Evolutionary conservation across 1,140 invertebrate species (phyloP), one percentile per base, ranked within the genome.

Genomic region (Chrysomallon squamiferum): DNA sequence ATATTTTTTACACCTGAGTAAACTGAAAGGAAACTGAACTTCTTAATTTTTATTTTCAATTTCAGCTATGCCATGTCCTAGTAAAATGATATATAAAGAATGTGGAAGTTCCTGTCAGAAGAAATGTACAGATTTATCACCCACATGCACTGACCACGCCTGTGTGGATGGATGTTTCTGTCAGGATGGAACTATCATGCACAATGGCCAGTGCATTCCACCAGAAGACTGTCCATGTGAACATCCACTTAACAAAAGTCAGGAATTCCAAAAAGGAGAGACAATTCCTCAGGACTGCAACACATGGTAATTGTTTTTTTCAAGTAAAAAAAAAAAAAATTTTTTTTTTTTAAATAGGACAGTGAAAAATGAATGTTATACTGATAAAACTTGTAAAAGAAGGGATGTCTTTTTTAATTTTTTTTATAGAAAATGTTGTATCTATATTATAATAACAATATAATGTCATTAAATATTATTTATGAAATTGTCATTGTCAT

Each of bases 161-260:
- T 95, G 94, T 76, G 90, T 92, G 32, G 93, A 95, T 78, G 94
- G 94, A 6, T 96, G 94, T 79, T 94, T 92, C 84, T 96, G 94
- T 85, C 79, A 76, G 6, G 71, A 73, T 41, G 75, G 75, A 9
- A 75, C 73, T 56, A 73, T 79, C 6, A 83, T 92, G 7, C 90
- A 94, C 61, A 68, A 76, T 6, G 80, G 76, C n/a, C 62, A 66
- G 20, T 86, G 85, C 59, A 68, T 85, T 13, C 32, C 50, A 15
- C 18, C 63, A 3, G 69, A 77, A 6, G 65, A 79, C 29, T 86
- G 85, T 65, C 84, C 84, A 0, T 86, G 85, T 69, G 62, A 71
- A 25, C 69, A 79, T 22, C 35, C 35, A 38, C 35, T 38, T 15
- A 63, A 66, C 29, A 69, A 66, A 18, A 70, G 68, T 3, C 54